phyloP scores from a whole-genome alignment of 2,888 invertebrate genomes.

The Pollenia griseotomentosa region DNA sequence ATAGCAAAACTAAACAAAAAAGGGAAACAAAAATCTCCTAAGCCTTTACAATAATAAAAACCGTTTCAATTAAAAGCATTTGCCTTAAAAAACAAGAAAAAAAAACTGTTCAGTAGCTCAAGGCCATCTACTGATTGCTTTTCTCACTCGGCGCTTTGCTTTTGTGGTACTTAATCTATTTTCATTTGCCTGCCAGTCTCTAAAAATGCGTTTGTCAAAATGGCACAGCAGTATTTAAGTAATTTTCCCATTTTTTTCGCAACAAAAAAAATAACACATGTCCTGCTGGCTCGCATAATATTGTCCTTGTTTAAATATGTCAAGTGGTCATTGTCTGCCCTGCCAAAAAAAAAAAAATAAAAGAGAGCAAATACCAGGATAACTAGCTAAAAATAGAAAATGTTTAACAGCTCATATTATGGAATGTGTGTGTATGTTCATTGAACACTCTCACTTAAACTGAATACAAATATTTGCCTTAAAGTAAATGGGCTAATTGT shows the following conservation, averaged over 20 bases:
- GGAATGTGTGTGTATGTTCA: not conserved
- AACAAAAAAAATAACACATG: constrained; percentile 29
- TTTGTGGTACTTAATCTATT: not conserved
- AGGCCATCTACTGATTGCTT: constrained; percentile 39
- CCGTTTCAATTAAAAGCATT: not conserved
- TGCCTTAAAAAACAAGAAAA: not conserved
- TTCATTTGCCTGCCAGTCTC: constrained; percentile 49
- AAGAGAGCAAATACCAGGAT: constrained; percentile 26
- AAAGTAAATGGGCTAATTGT: not conserved
- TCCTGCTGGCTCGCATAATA: constrained; percentile 58
- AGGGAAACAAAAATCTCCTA: not conserved
- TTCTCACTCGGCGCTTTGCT: not conserved
- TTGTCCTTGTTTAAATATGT: constrained; percentile 61
- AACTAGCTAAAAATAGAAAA: constrained; percentile 54
- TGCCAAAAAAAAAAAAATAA: constrained; percentile 67
- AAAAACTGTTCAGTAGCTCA: constrained; percentile 38
- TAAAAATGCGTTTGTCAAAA: constrained; percentile 38
- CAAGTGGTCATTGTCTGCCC: constrained; percentile 45
- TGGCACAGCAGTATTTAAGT: constrained; percentile 37
- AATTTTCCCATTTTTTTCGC: constrained; percentile 31
- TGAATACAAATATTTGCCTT: not conserved
- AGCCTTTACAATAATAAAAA: not conserved
- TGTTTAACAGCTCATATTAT: constrained; percentile 3
- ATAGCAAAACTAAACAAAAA: not conserved
- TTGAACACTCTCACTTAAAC: constrained; percentile 14